A percentile compares a stretch with the other conserved stretches of the same genome.
These are phyloP conservation scores for Silurus asotus DNA, from an alignment of 2,113 vertebrate species.

Conservation along the genomic window DNA sequence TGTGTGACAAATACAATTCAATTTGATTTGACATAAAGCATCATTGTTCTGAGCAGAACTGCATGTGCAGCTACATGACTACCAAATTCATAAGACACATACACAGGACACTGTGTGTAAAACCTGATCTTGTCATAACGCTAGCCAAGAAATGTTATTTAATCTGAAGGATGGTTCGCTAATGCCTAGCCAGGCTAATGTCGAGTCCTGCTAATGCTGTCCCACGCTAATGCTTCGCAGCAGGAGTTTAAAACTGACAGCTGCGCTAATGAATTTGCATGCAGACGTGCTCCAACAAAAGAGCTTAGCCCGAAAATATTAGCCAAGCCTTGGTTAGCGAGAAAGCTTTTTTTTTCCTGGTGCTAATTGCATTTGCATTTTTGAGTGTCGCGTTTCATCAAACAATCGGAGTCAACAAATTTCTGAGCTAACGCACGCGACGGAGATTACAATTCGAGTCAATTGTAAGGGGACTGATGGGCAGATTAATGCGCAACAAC, in stretches of 20 bases:
- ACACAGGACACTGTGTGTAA: neutral
- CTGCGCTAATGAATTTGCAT: conserved; percentile 11
- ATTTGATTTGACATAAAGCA: neutral
- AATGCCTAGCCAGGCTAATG: neutral
- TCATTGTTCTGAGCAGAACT: neutral
- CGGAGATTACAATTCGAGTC: neutral
- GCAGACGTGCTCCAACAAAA: conserved; percentile 13
- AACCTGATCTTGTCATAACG: neutral
- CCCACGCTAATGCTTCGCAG: neutral
- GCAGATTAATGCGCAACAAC: neutral
- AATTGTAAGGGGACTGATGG: neutral
- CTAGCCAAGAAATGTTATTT: neutral
- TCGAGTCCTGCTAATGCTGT: neutral
- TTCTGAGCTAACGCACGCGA: neutral
- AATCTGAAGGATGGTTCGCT: neutral
- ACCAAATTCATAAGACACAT: neutral
- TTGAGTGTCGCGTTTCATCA: neutral
- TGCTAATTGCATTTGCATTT: neutral
- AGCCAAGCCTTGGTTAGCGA: neutral
- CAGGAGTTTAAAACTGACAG: neutral
- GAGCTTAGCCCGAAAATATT: neutral
- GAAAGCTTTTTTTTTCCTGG: neutral
- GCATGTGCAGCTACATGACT: neutral
- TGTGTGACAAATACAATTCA: too few relatives aligned
- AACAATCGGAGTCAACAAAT: neutral